Conservation (phyloP, 37 sponge, comb jelly and placozoan species). For the Crambe crambe region DNA sequence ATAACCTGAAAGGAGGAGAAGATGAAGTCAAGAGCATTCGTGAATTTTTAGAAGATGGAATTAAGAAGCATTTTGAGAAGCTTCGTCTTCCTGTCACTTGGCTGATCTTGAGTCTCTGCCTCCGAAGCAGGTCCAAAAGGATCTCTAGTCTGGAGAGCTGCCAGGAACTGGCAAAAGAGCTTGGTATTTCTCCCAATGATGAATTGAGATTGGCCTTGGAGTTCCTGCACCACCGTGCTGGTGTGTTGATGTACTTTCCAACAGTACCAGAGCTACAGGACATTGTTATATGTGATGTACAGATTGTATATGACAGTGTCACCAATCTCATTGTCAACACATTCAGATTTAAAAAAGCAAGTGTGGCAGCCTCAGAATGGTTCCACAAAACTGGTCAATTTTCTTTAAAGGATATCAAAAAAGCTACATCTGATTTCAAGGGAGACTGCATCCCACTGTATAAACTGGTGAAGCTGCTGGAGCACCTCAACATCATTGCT, state of each 20-base stretch:
- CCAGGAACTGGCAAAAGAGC: background rate
- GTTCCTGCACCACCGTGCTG: conserved; percentile 25
- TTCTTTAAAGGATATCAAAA: background rate
- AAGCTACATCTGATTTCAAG: background rate
- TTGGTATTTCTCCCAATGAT: background rate
- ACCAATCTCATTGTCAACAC: conserved; percentile 3
- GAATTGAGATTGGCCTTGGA: background rate
- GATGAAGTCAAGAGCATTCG: background rate
- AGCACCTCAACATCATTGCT: too few relatives aligned
- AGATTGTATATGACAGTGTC: conserved; percentile 11
- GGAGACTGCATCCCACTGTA: background rate
- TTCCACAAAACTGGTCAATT: conserved; percentile 11
- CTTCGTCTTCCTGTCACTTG: background rate
- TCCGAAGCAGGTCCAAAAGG: background rate
- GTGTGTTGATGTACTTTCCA: conserved; percentile 18
- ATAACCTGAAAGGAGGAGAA: conserved; percentile 13
- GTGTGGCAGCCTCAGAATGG: background rate
- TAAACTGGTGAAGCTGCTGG: background rate
- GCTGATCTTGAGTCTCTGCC: conserved; percentile 8
- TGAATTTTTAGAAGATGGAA: background rate
- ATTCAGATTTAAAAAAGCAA: background rate
- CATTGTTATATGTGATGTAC: conserved; percentile 15
- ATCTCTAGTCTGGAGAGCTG: background rate
- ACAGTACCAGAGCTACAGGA: background rate
- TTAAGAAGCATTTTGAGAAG: background rate